A percentile compares a stretch with the other conserved stretches of the same genome.
phyloP scores from a whole-genome alignment of 2,113 vertebrate genomes.

The Chaetops frenatus region DNA sequence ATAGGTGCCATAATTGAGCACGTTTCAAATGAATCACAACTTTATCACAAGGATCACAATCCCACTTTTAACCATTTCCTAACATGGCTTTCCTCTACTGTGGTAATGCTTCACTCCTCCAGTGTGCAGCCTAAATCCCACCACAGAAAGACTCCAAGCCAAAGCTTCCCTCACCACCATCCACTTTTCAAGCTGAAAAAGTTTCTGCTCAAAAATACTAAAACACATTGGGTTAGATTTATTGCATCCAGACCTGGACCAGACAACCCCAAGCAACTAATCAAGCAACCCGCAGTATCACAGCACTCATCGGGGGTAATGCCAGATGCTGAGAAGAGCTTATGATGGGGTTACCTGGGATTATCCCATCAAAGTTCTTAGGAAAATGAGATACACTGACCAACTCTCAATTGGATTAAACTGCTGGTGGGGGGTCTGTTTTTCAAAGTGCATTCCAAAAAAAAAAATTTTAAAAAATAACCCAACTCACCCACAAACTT shows the following conservation, averaged over 20 bases:
- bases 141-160: neutral
- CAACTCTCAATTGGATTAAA: neutral
- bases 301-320: neutral
- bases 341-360: slow-evolving; percentile 27
- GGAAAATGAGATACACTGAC: neutral
- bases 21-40: neutral
- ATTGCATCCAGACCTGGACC: neutral
- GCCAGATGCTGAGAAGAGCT: slow-evolving; percentile 16
- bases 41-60: neutral
- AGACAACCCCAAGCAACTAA: neutral
- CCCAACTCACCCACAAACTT: neutral
- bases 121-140: neutral
- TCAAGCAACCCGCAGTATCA: neutral
- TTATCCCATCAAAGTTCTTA: slow-evolving; percentile 13
- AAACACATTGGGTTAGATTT: neutral
- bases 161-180: neutral
- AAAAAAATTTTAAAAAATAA: too few species aligned
- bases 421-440: neutral
- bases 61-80: neutral
- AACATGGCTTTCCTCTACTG: neutral
- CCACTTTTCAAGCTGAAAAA: neutral
- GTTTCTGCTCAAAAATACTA: neutral
- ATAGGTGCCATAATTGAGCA: neutral
- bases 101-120: neutral
- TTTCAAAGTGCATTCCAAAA: neutral